Evolutionary conservation across 2,888 invertebrate species (phyloP).

Genomic region (Lobophora halterata): DNA sequence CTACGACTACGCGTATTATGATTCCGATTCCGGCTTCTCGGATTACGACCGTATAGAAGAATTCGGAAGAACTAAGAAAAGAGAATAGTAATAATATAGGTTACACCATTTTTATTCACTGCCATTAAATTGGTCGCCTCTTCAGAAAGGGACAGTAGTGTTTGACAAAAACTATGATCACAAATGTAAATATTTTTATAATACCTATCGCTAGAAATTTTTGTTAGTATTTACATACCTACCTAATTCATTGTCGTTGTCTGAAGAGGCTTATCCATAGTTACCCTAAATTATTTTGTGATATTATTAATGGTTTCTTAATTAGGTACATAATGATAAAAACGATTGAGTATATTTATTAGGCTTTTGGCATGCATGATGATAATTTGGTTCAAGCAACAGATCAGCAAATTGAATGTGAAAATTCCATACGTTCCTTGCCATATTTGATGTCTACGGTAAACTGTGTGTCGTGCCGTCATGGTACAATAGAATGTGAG

Average conservation of each 20-base stretch:
- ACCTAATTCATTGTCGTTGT: conserved; percentile 10
- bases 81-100: conserved; percentile 49
- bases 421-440: conserved; percentile 8
- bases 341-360: conserved; percentile 17
- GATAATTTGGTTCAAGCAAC: conserved; percentile 1
- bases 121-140: conserved; percentile 76
- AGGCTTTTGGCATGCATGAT: conserved; percentile 5
- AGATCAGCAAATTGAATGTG: not conserved
- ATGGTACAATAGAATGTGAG: conserved; percentile 57
- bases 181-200: conserved; percentile 13
- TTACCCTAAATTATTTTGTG: conserved; percentile 78
- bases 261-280: conserved; percentile 62
- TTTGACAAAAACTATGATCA: conserved; percentile 6
- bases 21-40: conserved; percentile 82
- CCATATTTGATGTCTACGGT: conserved; percentile 38
- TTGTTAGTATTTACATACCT: not conserved
- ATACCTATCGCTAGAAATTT: conserved; percentile 9
- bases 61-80: conserved; percentile 81
- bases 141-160: conserved; percentile 46
- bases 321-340: conserved; percentile 7
- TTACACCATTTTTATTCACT: conserved; percentile 48
- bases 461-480: conserved; percentile 14
- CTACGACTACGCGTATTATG: conserved; percentile 94
- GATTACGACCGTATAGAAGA: conserved; percentile 83
- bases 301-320: conserved; percentile 56